A percentile compares a stretch with the other conserved stretches of the same genome.
These are phyloP conservation scores for Anoplophora glabripennis DNA, from an alignment of 1,140 invertebrate species.

Conservation along the genomic window DNA sequence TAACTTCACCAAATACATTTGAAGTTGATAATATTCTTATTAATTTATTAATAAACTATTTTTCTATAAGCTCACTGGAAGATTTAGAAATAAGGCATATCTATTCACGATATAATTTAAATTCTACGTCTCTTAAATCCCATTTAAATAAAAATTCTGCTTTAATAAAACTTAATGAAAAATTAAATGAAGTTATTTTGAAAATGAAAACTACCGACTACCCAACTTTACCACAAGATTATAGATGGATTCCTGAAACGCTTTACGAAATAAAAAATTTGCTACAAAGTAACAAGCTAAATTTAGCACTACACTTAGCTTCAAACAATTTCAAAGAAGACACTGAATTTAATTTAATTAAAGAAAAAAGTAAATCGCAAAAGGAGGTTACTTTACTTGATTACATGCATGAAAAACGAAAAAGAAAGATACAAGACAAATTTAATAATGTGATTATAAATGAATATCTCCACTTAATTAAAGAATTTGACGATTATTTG, in stretches of 20 bases:
- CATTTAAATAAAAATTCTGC: neutral
- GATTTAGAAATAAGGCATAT: constrained; percentile 34
- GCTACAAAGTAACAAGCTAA: constrained; percentile 23
- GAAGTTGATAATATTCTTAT: neutral
- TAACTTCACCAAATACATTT: neutral
- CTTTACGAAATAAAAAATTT: constrained; percentile 8
- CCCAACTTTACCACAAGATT: constrained; percentile 23
- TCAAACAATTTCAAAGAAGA: constrained; percentile 11
- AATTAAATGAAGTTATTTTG: constrained; percentile 7
- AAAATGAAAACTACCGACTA: neutral
- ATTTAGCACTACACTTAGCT: constrained; percentile 20
- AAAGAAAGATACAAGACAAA: constrained; percentile 41
- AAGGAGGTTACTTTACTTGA: constrained; percentile 25
- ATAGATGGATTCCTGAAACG: constrained; percentile 34
- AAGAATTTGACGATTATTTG: constrained; percentile 32
- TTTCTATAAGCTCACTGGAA: constrained; percentile 36
- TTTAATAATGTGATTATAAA: constrained; percentile 36
- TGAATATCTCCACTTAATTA: constrained; percentile 29
- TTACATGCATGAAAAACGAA: constrained; percentile 25
- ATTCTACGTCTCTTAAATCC: neutral
- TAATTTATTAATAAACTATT: constrained; percentile 39
- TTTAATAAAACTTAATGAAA: neutral
- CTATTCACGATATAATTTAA: constrained; percentile 9
- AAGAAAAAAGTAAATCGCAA: constrained; percentile 2
- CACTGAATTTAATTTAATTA: neutral